Base-by-base conservation (phyloP, 2,797 vertebrate species). In the Momotus momota region DNA sequence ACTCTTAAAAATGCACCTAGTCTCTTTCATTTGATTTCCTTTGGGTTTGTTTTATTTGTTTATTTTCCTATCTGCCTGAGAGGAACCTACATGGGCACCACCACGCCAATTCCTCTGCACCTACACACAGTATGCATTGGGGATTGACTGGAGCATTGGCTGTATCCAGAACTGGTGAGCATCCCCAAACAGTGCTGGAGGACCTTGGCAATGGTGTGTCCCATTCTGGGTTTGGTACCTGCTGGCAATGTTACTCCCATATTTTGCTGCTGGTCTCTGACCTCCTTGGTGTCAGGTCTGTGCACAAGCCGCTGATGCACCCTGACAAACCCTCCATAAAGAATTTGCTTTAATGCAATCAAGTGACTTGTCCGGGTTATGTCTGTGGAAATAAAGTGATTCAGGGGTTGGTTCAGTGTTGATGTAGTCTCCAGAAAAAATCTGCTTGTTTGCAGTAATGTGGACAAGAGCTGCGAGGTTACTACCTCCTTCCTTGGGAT, bases 401-500 rank as follows among this genome's bases (percentile, higher is more conserved):
- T 20, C 14, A 21, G 45, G 52, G 17, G 21, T 51, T 43, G n/a
- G 31, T 25, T 85, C 17, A 31, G 35, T 7, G 26, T 45, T 26
- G 21, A 12, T 3, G 2, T 4, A 17, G n/a, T 12, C 26, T 62
- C 45, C 70, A 51, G 49, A 40, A 29, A 15, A 29, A 74, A 49
- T 8, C 41, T 38, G 22, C 17, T 1, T 0, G 0, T 33, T 57
- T n/a, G 35, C 23, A 16, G 20, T 6, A 40, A 26, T 0, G 2
- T 8, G 26, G 31, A 11, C 4, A 7, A 55, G 48, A 73, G 54
- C 48, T 18, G 41, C 7, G 38, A 25, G 15, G 12, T 40, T 33
- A 4, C 3, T 11, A 35, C 35, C 35, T 33, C 25, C n/a, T 54
- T 8, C 7, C 6, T 18, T 14, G 16, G 66, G 46, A 27, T 41